Conservation (phyloP, 2,888 invertebrate genomes). For the Trichacis sp. region DNA sequence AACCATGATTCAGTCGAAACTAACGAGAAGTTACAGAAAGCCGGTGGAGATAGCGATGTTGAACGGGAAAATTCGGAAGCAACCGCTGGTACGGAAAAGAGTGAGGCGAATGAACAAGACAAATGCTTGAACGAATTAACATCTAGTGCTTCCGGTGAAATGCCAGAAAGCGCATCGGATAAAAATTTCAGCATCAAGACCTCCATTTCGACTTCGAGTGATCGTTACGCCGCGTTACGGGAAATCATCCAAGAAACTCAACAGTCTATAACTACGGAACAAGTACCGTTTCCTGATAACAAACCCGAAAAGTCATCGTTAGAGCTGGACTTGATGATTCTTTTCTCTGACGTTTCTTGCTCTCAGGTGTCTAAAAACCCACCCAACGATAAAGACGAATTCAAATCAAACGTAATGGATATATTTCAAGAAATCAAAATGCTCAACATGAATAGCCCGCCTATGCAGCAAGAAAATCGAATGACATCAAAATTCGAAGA, state of each 20-base stretch:
- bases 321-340: conserved; percentile 59
- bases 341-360: conserved; percentile 57
- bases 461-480: conserved; percentile 30
- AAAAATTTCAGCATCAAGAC: conserved; percentile 69
- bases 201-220: conserved; percentile 72
- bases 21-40: conserved; percentile 35
- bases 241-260: conserved; percentile 74
- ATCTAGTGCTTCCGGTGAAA: neutral
- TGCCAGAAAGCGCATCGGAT: conserved; percentile 31
- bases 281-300: conserved; percentile 28
- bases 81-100: conserved; percentile 40
- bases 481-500: conserved; percentile 56
- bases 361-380: conserved; percentile 23
- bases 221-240: conserved; percentile 85
- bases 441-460: conserved; percentile 53
- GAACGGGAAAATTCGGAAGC: conserved; percentile 33
- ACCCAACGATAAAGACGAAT: conserved; percentile 49
- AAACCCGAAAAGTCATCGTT: conserved; percentile 42
- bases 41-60: conserved; percentile 41
- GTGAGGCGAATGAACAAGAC: conserved; percentile 32
- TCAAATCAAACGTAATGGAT: conserved; percentile 55
- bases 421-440: conserved; percentile 66
- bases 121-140: neutral
- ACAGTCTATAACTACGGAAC: conserved; percentile 26
- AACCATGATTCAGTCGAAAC: conserved; percentile 36